Evolutionary conservation across 2,797 vertebrate genomes (phyloP), one percentile per base, ranked within the genome.

Genomic region (Myiotriccus ornatus): DNA sequence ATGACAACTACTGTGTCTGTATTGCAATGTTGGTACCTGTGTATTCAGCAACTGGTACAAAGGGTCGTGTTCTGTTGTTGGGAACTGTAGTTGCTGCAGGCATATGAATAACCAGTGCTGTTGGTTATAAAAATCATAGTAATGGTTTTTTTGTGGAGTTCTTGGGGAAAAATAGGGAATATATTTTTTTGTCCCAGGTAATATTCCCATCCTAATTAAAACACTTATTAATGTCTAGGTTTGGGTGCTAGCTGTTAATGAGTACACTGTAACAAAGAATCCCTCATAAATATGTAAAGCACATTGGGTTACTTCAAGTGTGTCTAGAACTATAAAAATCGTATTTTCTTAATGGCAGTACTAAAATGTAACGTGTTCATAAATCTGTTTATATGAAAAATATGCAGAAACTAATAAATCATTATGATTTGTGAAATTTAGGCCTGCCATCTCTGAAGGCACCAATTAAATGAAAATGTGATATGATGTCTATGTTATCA

Each of bases 381-480:
- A 85, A 93, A 75, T 89, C 75, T 93, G 73, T 85, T 92, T 94
- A 52, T 78, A 50, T 59, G 41, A 85, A 85, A 91, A 94, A 77
- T 80, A 85, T 22, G 57, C 35, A 87, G 87, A 80, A 94, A 78
- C 62, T 93, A 87, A 91, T 92, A 94, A 92, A 85, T 39, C 68
- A 71, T 28, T 82, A 47, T 37, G 64, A 75, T 50, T 67, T 89
- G 24, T 30, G 39, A 80, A 89, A 77, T 82, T 65, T 81, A 78
- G 25, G 3, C 18, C 24, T 52, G 32, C 39, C 23, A 52, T 59
- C 71, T 91, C 21, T 49, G 76, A 44, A 82, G 77, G 32, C 8
- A 30, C 14, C 0, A 1, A 16, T 76, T 91, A 83, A 37, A 22
- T 77, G 39, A 60, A 88, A 78, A 32, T 63, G 14, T 32, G 28